Evolutionary conservation across 1,140 invertebrate genomes (phyloP).

Genomic region (Papilio helenus): DNA sequence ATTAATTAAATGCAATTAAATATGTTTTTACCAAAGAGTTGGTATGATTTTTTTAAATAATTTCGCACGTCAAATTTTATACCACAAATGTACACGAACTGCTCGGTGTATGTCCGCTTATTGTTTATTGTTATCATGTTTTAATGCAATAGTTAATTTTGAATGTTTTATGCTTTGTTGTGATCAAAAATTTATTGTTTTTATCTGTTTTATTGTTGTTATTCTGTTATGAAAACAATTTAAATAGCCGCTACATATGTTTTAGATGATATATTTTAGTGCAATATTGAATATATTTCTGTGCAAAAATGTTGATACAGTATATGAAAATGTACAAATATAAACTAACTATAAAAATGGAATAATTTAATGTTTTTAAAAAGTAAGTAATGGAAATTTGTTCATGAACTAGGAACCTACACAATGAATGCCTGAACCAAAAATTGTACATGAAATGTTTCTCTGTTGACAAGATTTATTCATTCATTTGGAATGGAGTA

Average conservation of each 20-base stretch:
- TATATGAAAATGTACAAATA: too few species aligned
- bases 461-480: neutral
- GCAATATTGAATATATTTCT: neutral
- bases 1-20: slow-evolving; percentile 5
- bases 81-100: neutral
- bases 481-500: neutral
- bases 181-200: slow-evolving; percentile 43
- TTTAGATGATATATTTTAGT: neutral
- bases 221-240: slow-evolving; percentile 4
- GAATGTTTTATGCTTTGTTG: slow-evolving; percentile 37
- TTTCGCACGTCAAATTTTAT: neutral
- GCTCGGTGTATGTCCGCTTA: neutral
- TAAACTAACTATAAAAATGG: neutral
- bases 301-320: too few species aligned
- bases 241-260: neutral
- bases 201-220: neutral
- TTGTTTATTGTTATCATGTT: slow-evolving; percentile 1
- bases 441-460: too few species aligned
- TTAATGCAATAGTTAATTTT: slow-evolving; percentile 11
- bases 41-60: slow-evolving; percentile 1
- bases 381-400: neutral
- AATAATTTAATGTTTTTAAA: neutral
- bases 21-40: slow-evolving; percentile 54
- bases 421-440: neutral
- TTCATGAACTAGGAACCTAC: neutral